A percentile compares a stretch with the other conserved stretches of the same genome.
These are phyloP conservation scores for Trachymyrmex cornetzi DNA, from an alignment of 1,140 invertebrate species.

Conservation along the genomic window DNA sequence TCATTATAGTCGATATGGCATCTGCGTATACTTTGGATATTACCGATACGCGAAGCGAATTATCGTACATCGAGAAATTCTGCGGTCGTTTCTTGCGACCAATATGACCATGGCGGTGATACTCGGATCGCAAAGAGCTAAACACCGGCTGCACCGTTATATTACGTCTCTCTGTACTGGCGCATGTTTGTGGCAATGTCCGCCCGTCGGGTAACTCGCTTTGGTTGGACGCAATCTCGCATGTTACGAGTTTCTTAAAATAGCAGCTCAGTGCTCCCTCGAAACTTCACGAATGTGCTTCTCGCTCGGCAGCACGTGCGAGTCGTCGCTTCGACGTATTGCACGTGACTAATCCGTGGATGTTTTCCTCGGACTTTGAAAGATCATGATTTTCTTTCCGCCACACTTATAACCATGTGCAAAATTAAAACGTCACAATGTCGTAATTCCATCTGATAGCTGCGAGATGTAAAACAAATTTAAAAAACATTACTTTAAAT, in stretches of 20 bases:
- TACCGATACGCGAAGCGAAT: neutral
- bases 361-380: neutral
- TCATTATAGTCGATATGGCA: neutral
- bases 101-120: neutral
- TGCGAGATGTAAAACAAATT: neutral
- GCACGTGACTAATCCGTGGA: constrained; percentile 41
- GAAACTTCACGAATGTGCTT: constrained; percentile 54
- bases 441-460: neutral
- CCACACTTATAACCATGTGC: neutral
- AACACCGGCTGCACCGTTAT: constrained; percentile 40
- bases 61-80: constrained; percentile 1
- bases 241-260: constrained; percentile 67
- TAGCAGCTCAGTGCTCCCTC: constrained; percentile 59
- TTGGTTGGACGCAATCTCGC: constrained; percentile 50
- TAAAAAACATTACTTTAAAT: too few relatives aligned
- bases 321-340: neutral
- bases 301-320: constrained; percentile 55
- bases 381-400: neutral
- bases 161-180: constrained; percentile 25
- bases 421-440: constrained; percentile 1
- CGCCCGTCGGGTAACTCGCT: constrained; percentile 34
- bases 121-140: constrained; percentile 25
- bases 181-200: constrained; percentile 38
- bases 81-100: neutral
- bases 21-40: neutral